These are phyloP conservation scores for Myathropa florea DNA, from an alignment of 2,888 invertebrate genomes.

Conservation along the genomic window DNA sequence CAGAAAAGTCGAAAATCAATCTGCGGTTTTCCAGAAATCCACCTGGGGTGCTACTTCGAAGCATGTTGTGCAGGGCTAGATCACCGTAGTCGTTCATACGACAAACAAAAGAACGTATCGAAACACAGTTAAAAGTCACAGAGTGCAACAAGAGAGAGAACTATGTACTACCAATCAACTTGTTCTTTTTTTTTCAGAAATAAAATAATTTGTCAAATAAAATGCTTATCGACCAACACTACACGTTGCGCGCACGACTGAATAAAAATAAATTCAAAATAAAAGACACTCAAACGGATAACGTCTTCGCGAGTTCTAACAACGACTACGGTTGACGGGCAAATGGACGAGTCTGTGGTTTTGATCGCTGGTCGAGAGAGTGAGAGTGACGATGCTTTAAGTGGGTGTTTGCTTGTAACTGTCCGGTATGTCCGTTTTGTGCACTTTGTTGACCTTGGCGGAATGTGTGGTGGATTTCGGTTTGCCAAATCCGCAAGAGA, in stretches of 20 bases:
- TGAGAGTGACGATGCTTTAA: neutral
- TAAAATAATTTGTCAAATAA: slow-evolving; percentile 52
- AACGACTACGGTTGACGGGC: slow-evolving; percentile 76
- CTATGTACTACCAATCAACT: neutral
- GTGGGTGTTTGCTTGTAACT: neutral
- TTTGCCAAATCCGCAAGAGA: neutral
- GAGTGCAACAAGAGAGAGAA: slow-evolving; percentile 31
- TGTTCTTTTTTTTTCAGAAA: slow-evolving; percentile 10
- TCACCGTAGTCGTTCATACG: slow-evolving; percentile 60
- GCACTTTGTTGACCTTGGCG: neutral
- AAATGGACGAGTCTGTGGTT: slow-evolving; percentile 75
- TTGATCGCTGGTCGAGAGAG: too few species aligned
- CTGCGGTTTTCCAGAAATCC: slow-evolving; percentile 78
- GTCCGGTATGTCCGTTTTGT: neutral
- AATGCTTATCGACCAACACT: slow-evolving; percentile 53
- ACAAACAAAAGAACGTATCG: slow-evolving; percentile 50
- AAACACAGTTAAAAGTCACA: slow-evolving; percentile 61
- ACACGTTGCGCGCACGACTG: slow-evolving; percentile 71
- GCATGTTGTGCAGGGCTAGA: slow-evolving; percentile 49
- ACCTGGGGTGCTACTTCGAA: slow-evolving; percentile 74
- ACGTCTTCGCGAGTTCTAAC: slow-evolving; percentile 72
- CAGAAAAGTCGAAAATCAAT: slow-evolving; percentile 79
- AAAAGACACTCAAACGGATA: slow-evolving; percentile 68
- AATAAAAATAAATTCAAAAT: slow-evolving; percentile 38
- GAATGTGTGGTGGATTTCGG: neutral